Percentiles rank a stretch among this genome's conserved stretches.
phyloP scores from a whole-genome alignment of 2,797 vertebrate genomes.

The Hypotaenidia philippensis region DNA sequence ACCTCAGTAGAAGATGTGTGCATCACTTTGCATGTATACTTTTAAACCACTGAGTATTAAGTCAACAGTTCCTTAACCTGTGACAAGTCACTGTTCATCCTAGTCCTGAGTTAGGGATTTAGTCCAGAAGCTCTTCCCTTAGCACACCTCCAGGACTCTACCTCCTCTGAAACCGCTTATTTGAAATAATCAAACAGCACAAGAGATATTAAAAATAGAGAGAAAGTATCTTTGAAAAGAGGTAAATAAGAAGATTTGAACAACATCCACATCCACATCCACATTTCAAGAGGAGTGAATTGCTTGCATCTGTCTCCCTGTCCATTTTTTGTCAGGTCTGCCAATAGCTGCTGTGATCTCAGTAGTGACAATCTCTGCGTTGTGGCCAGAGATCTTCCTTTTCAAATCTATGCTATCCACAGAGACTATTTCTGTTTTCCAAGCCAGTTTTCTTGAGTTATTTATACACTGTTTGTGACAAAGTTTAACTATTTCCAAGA shows the following conservation, averaged over 20 bases:
- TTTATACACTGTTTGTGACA: not conserved
- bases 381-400: not conserved
- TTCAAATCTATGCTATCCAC: not conserved
- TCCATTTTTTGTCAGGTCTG: not conserved
- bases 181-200: not conserved
- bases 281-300: not conserved
- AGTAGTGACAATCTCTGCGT: not conserved
- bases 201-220: not conserved
- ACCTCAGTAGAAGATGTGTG: not conserved
- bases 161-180: not conserved
- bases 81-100: not conserved
- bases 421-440: not conserved
- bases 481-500: not conserved
- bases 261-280: not conserved
- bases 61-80: not conserved
- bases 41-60: not conserved
- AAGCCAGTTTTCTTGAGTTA: not conserved
- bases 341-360: not conserved
- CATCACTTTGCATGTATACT: not conserved
- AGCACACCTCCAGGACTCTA: not conserved
- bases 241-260: not conserved
- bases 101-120: not conserved
- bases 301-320: not conserved
- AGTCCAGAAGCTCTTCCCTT: not conserved
- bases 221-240: not conserved